Evolutionary conservation across 2,113 vertebrate genomes (phyloP), one percentile per base, ranked within the genome.

Genomic region (Opisthocomus hoazin): DNA sequence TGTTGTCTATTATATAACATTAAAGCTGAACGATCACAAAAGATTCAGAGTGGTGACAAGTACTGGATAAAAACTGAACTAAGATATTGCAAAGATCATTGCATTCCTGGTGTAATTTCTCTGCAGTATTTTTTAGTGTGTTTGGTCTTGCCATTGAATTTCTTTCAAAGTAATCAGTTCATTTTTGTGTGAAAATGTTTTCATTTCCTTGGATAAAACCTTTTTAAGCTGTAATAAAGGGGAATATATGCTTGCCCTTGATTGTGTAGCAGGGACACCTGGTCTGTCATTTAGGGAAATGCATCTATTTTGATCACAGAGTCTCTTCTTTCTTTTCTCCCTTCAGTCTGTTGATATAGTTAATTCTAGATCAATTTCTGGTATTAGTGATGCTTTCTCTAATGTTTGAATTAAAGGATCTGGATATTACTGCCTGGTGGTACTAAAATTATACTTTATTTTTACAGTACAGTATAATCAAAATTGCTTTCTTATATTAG

Each of bases 21-120:
- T 56, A 21, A 37, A 57, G 51, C 4, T 3, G 50, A 76, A 45
- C 0, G 0, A 18, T 29, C 15, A 5, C 3, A 8, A 61, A 41
- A 56, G 41, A 34, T 32, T 48, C 10, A 22, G 19, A 22, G 18
- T 22, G 37, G 12, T 41, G 24, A 22, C 1, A 4, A 56, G 22
- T 11, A 16, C 5, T 15, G 37, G 27, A 57, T 39, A 32, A 50
- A 43, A 91, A 43, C 24, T 39, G 23, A 65, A 10, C 12, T 76
- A 46, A 46, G 60, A 24, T 87, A 29, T 0, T 56, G 15, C 20
- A 16, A 43, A 11, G 78, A 43, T 50, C 15, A 26, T 21, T 58
- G 27, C 13, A 27, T 71, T 80, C 10, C 5, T 51, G 9, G 36
- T 76, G 14, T 43, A n/a, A 48, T 84, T 85, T 56, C 41, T 83